phyloP scores from a whole-genome alignment of 2,888 invertebrate species.

The Actias luna region DNA sequence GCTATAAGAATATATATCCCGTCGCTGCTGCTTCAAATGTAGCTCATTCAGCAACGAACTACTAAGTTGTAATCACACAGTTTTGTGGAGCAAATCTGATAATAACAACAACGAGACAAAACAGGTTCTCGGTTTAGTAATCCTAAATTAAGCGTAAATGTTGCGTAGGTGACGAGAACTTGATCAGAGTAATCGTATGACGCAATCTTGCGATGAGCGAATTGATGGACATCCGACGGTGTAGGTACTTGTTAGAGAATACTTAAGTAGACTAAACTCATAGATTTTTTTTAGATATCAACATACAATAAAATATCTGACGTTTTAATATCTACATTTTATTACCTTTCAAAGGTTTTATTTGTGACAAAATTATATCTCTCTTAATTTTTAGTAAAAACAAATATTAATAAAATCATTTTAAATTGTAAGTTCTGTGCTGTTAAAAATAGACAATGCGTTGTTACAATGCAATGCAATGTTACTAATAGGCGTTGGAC shows the following conservation, averaged over 20 bases:
- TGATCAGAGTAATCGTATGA: constrained; percentile 30
- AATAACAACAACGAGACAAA: neutral
- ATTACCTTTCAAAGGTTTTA: too few species aligned
- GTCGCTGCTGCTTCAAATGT: neutral
- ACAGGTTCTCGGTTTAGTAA: constrained; percentile 13
- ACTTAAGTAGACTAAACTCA: constrained; percentile 1
- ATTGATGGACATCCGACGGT: constrained; percentile 31
- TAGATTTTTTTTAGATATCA: too few species aligned
- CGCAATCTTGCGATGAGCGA: constrained; percentile 14
- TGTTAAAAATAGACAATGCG: too few species aligned
- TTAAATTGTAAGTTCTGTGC: too few species aligned
- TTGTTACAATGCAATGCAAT: too few species aligned
- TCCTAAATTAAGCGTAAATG: constrained; percentile 56
- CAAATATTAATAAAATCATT: too few species aligned
- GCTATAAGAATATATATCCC: neutral
- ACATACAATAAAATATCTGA: too few species aligned
- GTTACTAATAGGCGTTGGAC: too few species aligned
- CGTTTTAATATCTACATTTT: too few species aligned
- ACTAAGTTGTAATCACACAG: neutral
- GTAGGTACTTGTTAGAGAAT: neutral
- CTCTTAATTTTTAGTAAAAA: too few species aligned
- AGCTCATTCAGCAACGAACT: neutral
- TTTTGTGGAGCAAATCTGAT: neutral
- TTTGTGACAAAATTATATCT: too few species aligned
- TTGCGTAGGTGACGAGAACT: constrained; percentile 52